Evolutionary conservation across 2,113 vertebrate genomes (phyloP).

Genomic region (Tautogolabrus adspersus): DNA sequence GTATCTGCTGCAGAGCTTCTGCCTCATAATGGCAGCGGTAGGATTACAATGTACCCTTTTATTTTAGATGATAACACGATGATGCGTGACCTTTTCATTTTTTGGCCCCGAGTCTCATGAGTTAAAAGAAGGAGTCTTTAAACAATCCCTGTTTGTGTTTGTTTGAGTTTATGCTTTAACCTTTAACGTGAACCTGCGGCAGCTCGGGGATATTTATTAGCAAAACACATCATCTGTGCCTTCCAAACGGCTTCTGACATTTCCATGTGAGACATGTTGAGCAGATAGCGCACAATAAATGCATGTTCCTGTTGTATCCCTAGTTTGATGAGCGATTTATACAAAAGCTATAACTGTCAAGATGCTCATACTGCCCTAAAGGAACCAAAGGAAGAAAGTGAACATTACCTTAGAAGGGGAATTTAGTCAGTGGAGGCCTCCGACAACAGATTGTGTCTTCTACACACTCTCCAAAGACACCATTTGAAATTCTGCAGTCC

Average conservation of each 20-base stretch:
- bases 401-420: constrained; percentile 19
- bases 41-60: background rate
- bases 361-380: constrained; percentile 16
- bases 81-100: background rate
- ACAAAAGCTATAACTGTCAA: constrained; percentile 36
- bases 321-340: constrained; percentile 38
- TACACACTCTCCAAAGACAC: background rate
- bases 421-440: constrained; percentile 2
- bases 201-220: constrained; percentile 19
- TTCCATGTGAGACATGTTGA: constrained; percentile 6
- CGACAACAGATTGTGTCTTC: constrained; percentile 15
- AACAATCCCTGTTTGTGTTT: background rate
- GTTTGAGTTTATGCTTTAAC: constrained; percentile 6
- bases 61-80: background rate
- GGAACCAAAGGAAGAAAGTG: background rate
- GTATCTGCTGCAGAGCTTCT: background rate
- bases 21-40: background rate
- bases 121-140: background rate
- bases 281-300: background rate
- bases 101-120: background rate
- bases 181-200: background rate
- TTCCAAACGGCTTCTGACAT: constrained; percentile 17
- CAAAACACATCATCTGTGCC: constrained; percentile 10
- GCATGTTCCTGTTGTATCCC: constrained; percentile 10
- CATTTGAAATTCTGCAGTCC: background rate